phyloP scores from a whole-genome alignment of 2,113 vertebrate genomes.

The Sebastes schlegelii region DNA sequence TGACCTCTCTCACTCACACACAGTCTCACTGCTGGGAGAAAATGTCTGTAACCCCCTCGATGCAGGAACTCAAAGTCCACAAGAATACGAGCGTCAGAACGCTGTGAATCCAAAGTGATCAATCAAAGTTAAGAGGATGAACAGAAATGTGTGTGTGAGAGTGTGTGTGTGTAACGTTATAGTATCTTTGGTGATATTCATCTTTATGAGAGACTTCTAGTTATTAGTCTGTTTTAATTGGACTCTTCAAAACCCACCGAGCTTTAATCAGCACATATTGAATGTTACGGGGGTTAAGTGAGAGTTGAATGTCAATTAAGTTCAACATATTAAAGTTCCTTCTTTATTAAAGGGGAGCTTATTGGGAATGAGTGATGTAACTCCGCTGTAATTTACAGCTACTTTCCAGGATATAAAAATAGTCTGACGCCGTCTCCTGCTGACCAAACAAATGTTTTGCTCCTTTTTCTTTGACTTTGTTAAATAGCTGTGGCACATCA shows the following conservation, averaged over 20 bases:
- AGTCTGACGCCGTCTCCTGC: neutral
- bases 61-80: neutral
- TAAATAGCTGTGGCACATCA: no score
- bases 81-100: neutral
- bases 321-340: neutral
- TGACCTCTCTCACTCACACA: constrained; percentile 33
- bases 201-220: neutral
- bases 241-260: neutral
- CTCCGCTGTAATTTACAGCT: neutral
- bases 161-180: neutral
- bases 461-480: neutral
- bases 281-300: neutral
- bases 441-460: neutral
- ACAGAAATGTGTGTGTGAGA: neutral
- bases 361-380: neutral
- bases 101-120: neutral
- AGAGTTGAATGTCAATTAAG: constrained; percentile 5
- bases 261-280: neutral
- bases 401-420: neutral
- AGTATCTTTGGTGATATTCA: neutral
- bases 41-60: neutral
- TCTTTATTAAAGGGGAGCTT: neutral
- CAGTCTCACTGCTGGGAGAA: constrained; percentile 15
- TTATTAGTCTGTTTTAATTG: constrained; percentile 2
- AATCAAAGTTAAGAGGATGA: constrained; percentile 6